Evolutionary conservation across 2,888 invertebrate species (phyloP).

Genomic region (Eudasyphora cyanicolor): DNA sequence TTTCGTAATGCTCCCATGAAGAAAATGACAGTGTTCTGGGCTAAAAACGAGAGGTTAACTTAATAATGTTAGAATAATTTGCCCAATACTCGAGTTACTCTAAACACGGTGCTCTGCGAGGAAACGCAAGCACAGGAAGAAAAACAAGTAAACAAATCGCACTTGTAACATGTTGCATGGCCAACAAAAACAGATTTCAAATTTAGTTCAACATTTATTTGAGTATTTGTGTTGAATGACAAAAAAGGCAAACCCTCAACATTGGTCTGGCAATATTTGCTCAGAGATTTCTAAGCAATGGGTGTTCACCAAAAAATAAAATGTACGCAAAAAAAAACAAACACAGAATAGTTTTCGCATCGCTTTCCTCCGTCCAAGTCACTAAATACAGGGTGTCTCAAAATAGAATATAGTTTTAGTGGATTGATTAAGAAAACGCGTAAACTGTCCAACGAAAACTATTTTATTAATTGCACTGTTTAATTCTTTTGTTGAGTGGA

Average conservation of each 20-base stretch:
- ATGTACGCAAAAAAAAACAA: not conserved
- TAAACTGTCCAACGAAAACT: no score
- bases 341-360: not conserved
- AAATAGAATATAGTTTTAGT: no score
- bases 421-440: no score
- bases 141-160: not conserved
- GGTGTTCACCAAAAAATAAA: not conserved
- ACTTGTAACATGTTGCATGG: constrained; percentile 33
- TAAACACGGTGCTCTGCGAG: not conserved
- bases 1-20: not conserved
- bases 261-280: constrained; percentile 36
- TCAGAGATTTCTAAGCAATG: constrained; percentile 15
- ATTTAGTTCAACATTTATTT: constrained; percentile 47
- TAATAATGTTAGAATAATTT: no score
- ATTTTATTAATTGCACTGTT: no score
- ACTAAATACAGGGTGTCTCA: no score
- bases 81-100: not conserved
- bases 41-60: no score
- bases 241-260: constrained; percentile 3
- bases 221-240: constrained; percentile 31
- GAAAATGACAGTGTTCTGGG: not conserved
- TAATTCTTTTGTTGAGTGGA: no score
- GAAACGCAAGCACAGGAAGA: not conserved
- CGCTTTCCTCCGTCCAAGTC: not conserved
- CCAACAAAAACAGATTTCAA: constrained; percentile 26